Evolutionary conservation across 2,888 invertebrate genomes (phyloP).

Genomic region (Pandemis heparana): DNA sequence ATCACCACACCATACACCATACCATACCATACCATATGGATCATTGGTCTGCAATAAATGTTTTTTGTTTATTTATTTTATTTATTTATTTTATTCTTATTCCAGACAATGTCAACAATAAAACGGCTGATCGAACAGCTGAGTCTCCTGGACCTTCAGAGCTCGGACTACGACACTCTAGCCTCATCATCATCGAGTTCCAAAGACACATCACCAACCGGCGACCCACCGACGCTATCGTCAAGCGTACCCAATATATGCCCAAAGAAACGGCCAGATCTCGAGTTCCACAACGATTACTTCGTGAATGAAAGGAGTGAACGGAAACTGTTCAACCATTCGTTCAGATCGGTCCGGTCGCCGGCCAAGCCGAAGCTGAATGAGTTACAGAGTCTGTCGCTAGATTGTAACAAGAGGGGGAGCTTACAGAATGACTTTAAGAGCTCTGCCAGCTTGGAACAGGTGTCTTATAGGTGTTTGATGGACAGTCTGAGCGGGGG

Average conservation of each 20-base stretch:
- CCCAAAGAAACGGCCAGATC: constrained; percentile 57
- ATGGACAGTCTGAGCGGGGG: constrained; percentile 64
- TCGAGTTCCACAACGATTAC: constrained; percentile 75
- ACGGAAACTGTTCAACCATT: constrained; percentile 63
- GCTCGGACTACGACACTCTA: constrained; percentile 90
- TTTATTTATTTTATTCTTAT: no score
- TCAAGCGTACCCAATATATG: constrained; percentile 70
- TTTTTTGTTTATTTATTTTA: no score
- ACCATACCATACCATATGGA: no score
- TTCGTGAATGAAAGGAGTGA: constrained; percentile 68
- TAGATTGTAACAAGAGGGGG: constrained; percentile 64
- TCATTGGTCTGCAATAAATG: no score
- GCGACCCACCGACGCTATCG: constrained; percentile 69
- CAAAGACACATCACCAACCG: constrained; percentile 87
- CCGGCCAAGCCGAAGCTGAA: constrained; percentile 55
- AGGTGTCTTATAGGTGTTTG: constrained; percentile 67
- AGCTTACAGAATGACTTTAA: constrained; percentile 66
- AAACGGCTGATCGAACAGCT: constrained; percentile 92
- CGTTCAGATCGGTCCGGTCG: constrained; percentile 68
- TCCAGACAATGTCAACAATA: constrained; percentile 89
- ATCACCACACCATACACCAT: no score
- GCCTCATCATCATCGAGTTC: constrained; percentile 86
- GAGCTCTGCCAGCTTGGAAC: constrained; percentile 69
- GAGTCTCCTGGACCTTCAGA: constrained; percentile 88
- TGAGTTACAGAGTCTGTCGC: constrained; percentile 62